Conservation (phyloP, 2,797 vertebrate species). For the Corythornis leucogaster region DNA sequence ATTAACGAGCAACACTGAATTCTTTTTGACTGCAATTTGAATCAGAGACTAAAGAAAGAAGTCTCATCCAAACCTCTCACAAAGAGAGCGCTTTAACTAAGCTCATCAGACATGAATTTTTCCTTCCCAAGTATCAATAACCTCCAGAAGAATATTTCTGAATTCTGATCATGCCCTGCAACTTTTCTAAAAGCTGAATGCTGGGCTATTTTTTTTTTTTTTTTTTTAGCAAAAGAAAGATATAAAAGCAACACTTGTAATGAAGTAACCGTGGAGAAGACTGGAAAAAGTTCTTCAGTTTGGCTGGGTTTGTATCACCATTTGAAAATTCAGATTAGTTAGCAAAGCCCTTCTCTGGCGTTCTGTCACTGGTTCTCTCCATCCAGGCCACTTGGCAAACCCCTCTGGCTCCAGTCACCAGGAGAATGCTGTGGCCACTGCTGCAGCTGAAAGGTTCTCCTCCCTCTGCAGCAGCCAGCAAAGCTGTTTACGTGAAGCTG, state of each 20-base stretch:
- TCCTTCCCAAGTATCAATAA: background rate
- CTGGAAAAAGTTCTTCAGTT: background rate
- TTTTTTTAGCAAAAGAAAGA: background rate
- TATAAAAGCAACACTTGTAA: background rate
- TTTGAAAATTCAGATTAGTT: background rate
- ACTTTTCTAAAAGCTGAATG: background rate
- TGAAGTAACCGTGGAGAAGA: background rate
- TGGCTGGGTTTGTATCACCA: background rate
- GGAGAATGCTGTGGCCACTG: background rate
- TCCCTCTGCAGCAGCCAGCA: slow-evolving; percentile 30
- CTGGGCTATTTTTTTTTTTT: background rate
- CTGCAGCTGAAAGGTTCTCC: background rate
- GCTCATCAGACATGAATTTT: background rate
- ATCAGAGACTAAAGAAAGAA: background rate
- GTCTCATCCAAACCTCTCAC: background rate
- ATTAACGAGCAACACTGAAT: background rate
- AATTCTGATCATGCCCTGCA: background rate
- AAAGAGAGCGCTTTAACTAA: background rate
- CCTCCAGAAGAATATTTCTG: background rate
- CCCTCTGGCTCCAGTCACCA: background rate
- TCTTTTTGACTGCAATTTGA: background rate
- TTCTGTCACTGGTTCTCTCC: background rate
- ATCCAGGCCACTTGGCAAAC: background rate
- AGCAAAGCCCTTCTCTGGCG: background rate
- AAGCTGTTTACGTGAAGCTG: slow-evolving; percentile 45